phyloP scores from a whole-genome alignment of 92 coral and sea anemone species.

The Epizoanthus illoricatus region DNA sequence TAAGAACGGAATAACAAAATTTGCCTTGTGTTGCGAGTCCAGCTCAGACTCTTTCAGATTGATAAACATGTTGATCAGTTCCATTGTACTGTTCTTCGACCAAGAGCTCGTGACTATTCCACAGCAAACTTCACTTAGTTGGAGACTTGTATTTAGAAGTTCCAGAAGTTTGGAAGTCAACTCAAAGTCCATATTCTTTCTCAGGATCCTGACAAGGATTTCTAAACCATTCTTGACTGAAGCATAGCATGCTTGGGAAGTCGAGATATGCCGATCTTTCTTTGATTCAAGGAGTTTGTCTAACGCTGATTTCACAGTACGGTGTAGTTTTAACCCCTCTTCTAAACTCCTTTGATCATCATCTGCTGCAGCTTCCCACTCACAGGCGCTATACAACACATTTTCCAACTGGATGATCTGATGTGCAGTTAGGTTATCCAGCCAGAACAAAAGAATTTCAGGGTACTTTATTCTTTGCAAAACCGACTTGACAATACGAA shows the following conservation, averaged over 20 bases:
- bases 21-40: neutral
- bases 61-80: no score
- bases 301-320: no score
- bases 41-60: no score
- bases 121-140: neutral
- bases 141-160: conserved; percentile 14
- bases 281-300: no score
- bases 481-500: neutral
- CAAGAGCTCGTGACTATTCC: neutral
- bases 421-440: neutral
- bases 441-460: conserved; percentile 40
- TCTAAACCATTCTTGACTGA: no score
- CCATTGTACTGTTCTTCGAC: neutral
- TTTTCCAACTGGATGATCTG: neutral
- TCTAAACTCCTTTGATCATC: neutral
- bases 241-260: no score
- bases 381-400: conserved; percentile 26
- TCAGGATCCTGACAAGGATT: no score
- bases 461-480: conserved; percentile 16
- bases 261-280: neutral
- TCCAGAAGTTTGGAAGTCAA: neutral
- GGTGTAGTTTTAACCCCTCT: no score
- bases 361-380: neutral
- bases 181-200: no score
- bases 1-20: no score